phyloP scores from a whole-genome alignment of 2,888 invertebrate species.

The Lamellibrachia satsuma region DNA sequence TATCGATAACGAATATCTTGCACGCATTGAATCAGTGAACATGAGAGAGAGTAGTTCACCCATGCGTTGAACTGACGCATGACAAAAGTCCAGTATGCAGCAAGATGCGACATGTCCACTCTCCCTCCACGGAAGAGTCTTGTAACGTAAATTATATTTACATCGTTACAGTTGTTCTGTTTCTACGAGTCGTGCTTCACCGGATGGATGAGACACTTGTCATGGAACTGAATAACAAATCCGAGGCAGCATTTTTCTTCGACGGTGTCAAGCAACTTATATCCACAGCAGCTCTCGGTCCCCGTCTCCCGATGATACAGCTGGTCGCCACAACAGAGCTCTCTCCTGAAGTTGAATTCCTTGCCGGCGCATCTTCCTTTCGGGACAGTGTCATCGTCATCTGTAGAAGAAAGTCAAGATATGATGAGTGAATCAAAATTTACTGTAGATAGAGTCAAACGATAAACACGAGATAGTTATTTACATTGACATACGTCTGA shows the following conservation, averaged over 20 bases:
- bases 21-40: too few species aligned
- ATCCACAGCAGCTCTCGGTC: not conserved
- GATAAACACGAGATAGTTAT: not conserved
- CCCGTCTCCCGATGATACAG: not conserved
- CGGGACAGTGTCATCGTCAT: not conserved
- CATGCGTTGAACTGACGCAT: too few species aligned
- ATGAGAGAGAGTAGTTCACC: too few species aligned
- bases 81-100: too few species aligned
- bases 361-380: not conserved
- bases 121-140: too few species aligned
- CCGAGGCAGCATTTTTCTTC: not conserved
- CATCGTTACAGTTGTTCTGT: not conserved
- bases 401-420: not conserved
- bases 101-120: too few species aligned
- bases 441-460: not conserved
- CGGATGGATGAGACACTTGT: not conserved
- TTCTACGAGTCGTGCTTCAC: not conserved
- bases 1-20: too few species aligned
- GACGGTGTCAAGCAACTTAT: not conserved
- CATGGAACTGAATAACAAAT: not conserved
- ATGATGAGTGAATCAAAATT: not conserved
- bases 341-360: not conserved
- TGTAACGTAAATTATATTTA: too few species aligned
- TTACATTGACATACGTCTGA: not conserved
- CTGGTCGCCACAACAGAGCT: not conserved